phyloP scores from a whole-genome alignment of 1,140 invertebrate genomes.

The Batillaria attramentaria region DNA sequence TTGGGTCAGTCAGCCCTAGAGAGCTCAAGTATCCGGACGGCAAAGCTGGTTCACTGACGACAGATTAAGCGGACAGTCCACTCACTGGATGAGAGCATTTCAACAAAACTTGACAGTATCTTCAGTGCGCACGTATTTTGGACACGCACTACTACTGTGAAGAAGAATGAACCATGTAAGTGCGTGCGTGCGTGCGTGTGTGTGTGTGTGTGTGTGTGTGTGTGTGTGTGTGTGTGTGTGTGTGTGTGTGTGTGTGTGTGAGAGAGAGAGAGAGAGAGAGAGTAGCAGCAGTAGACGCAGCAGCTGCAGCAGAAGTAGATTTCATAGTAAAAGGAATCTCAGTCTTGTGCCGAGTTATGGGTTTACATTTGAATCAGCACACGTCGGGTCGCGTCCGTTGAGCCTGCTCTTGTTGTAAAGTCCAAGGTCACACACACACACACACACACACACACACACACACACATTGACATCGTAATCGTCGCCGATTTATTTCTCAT shows the following conservation, averaged over 20 bases:
- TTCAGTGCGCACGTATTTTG: no score
- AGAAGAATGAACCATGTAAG: neutral
- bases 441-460: slow-evolving; percentile 15
- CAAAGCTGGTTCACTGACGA: neutral
- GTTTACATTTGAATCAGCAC: neutral
- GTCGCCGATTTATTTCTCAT: no score
- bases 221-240: slow-evolving; percentile 10
- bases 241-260: neutral
- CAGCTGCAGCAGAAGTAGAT: neutral
- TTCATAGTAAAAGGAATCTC: neutral
- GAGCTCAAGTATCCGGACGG: no score
- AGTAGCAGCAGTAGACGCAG: neutral
- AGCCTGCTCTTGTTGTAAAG: neutral
- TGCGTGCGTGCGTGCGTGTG: neutral
- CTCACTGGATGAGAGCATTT: no score
- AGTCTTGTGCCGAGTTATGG: neutral
- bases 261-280: neutral
- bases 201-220: neutral
- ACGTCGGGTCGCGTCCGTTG: neutral
- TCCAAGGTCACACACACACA: neutral
- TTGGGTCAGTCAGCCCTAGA: no score
- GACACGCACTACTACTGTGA: neutral
- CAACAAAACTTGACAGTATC: no score
- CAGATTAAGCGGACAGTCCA: neutral
- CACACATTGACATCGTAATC: neutral